Evolutionary conservation across 2,797 vertebrate species (phyloP), one percentile per base, ranked within the genome.

Genomic region (Ctenopoma kingsleyae): DNA sequence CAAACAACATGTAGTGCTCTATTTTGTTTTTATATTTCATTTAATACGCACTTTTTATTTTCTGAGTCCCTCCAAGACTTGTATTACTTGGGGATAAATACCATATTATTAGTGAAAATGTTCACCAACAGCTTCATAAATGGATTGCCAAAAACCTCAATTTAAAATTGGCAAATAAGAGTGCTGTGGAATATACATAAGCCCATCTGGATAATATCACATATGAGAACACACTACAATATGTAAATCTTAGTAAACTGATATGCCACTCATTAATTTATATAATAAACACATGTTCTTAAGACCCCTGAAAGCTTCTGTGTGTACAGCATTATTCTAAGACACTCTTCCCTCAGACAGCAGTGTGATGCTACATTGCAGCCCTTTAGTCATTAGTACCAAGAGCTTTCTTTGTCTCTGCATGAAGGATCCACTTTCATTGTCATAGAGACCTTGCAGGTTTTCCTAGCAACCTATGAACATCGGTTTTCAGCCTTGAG

Each of bases 381-480:
- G 58, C 66, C 67, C 75, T 74, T 66, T 13, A 67, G 27, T 80
- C 51, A 30, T 75, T 38, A 23, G 35, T 8, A 30, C 12, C 0
- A 6, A 48, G 50, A 32, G 52, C 40, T 43, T 61, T 43, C 65
- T 25, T 81, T 77, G 69, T 84, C 57, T 77, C 30, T 25, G 20
- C 36, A 19, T 3, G 7, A 48, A 62, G 17, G 36, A 57, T 56
- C 71, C 53, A 22, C 70, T 54, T 56, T 44, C 57, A 78, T 74
- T 41, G 59, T 58, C 74, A 69, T 66, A 70, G 65, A 80, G 68
- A 80, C 73, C n/a, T 65, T 40, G 62, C 67, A 41, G 53, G 54
- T 84, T 80, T 85, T 74, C 83, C 32, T 53, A 52, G 82, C 74
- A 84, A 72, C 81, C 43, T 5, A 17, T 20, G 20, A 68, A 55